These are phyloP conservation scores for Amphiprion percula DNA, from an alignment of 2,113 vertebrate species.

Conservation along the genomic window DNA sequence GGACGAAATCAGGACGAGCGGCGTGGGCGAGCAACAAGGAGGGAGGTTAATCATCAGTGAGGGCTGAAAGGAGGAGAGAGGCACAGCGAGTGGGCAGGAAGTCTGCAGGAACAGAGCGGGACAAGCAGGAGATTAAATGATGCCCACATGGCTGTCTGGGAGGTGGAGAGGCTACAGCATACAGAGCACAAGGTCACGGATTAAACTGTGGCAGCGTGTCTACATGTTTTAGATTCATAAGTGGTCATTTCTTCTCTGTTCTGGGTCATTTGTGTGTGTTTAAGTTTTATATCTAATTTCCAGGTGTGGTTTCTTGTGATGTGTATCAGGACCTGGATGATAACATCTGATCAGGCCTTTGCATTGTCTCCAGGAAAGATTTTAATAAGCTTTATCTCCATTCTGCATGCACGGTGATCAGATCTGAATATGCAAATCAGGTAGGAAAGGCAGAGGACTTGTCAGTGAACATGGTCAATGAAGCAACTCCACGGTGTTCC, in stretches of 20 bases:
- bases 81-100: constrained; percentile 71
- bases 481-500: no score
- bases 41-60: constrained; percentile 75
- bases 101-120: constrained; percentile 60
- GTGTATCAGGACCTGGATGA: no score
- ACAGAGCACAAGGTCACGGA: constrained; percentile 32
- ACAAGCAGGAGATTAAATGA: constrained; percentile 74
- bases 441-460: no score
- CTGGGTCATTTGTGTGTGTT: neutral
- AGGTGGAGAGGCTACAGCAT: constrained; percentile 31
- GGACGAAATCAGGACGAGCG: constrained; percentile 50
- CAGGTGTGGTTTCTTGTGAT: no score
- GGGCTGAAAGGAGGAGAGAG: constrained; percentile 59
- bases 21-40: constrained; percentile 75
- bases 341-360: no score
- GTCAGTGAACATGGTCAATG: no score
- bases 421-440: no score
- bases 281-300: no score
- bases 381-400: no score
- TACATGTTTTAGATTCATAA: neutral
- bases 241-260: neutral
- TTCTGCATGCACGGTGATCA: no score
- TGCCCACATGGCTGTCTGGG: constrained; percentile 61
- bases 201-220: neutral
- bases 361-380: no score